Base-by-base conservation (phyloP, 1,140 invertebrate species). In the Bombus breviceps region DNA sequence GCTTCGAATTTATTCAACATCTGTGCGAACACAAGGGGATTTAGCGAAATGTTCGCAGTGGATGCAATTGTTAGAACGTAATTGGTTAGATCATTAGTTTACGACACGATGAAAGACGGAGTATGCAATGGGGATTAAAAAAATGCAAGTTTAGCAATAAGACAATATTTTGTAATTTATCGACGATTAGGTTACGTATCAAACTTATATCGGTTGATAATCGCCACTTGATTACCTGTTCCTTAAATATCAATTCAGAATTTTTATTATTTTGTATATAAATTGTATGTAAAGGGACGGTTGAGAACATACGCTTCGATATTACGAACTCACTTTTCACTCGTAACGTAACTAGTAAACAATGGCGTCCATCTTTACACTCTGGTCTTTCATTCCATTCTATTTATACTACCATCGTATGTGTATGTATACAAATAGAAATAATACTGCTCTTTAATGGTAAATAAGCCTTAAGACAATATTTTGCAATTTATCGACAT, bases 281-380 rank as follows among this genome's bases (percentile, higher is more conserved):
- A 62, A n/a, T 62, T 13, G 28, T n/a, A 0, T 0, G 4, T 5
- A 28, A 5, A 13, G 28, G 2, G 12, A n/a, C 2, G 0, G 2
- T n/a, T 13, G 59, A n/a, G 0, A 13, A 13, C 12, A n/a, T n/a
- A n/a, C 28, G 10, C 9, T 12, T 28, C 10, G 12, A 59, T 12
- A 0, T 10, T 53, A 28, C 12, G 28, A 62, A 62, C 59, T 13
- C 59, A 2, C 59, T 62, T 62, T 62, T n/a, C 1, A 62, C 1
- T 62, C 10, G 28, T 62, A 62, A 62, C 28, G 10, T 62, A n/a
- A n/a, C 59, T 59, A 3, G 1, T 22, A 64, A n/a, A 64, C 12
- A 64, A 32, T 32, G 13, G 0, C 1, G 15, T 34, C 0, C 6
- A 34, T 2, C 32, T 37, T 22, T 15, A 12, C 1, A 1, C 13